A percentile compares a stretch with the other conserved stretches of the same genome.
These are phyloP conservation scores for Helicoverpa assulta DNA, from an alignment of 2,888 invertebrate species.

Conservation along the genomic window DNA sequence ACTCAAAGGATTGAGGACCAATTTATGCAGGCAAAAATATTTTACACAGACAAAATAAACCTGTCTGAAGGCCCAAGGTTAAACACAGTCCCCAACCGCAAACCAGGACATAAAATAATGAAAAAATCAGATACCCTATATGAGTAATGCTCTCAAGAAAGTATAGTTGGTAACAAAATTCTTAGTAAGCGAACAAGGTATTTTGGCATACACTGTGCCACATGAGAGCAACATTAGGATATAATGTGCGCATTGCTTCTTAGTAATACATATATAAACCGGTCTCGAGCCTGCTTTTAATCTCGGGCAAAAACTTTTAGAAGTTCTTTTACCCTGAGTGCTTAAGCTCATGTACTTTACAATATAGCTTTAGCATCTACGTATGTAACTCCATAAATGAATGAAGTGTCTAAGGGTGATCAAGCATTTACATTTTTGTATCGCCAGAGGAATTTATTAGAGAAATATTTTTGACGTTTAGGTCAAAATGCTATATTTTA, in stretches of 20 bases:
- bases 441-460: no score
- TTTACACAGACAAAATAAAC: constrained; percentile 4
- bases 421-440: no score
- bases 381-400: no score
- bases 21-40: constrained; percentile 15
- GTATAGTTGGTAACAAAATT: constrained; percentile 3
- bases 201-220: constrained; percentile 33
- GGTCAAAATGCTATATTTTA: no score
- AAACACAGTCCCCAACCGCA: constrained; percentile 8
- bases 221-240: constrained; percentile 25
- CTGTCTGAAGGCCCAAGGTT: constrained; percentile 16
- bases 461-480: no score
- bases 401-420: no score
- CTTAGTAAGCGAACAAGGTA: constrained; percentile 6
- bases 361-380: background rate
- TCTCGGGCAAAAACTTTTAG: constrained; percentile 48
- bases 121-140: background rate
- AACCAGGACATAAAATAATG: constrained; percentile 7
- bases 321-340: constrained; percentile 47
- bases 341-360: constrained; percentile 2
- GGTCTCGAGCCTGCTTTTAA: constrained; percentile 38
- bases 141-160: constrained; percentile 13
- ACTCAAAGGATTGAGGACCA: background rate
- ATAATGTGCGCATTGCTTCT: constrained; percentile 11
- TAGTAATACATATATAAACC: constrained; percentile 26